Evolutionary conservation across 2,797 vertebrate species (phyloP).

Genomic region (Merluccius polli): DNA sequence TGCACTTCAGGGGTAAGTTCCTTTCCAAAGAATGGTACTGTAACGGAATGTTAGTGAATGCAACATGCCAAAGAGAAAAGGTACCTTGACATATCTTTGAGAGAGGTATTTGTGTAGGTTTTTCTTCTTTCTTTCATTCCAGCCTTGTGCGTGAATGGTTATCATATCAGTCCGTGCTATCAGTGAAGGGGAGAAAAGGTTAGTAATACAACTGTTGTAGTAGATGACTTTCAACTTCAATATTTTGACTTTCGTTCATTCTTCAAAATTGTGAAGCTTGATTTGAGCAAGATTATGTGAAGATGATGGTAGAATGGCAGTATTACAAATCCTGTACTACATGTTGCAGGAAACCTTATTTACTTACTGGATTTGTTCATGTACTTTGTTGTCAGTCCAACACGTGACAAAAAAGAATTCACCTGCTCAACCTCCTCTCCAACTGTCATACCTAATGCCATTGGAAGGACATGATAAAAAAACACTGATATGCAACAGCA

Average conservation of each 20-base stretch:
- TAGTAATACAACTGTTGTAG: background rate
- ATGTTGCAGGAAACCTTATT: background rate
- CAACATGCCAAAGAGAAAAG: background rate
- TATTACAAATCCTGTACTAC: background rate
- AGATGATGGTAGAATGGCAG: no score
- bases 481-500: background rate
- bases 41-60: background rate
- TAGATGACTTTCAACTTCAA: no score
- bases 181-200: background rate
- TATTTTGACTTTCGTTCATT: background rate
- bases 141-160: conserved; percentile 9
- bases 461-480: conserved; percentile 1
- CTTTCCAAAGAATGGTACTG: no score
- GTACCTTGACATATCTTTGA: conserved; percentile 18
- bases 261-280: no score
- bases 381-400: conserved; percentile 19
- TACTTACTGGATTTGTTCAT: conserved; percentile 22
- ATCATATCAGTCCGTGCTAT: conserved; percentile 14
- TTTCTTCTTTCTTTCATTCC: conserved; percentile 14
- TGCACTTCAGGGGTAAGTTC: no score
- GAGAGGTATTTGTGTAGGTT: conserved; percentile 12
- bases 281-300: no score
- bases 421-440: conserved; percentile 21
- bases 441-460: conserved; percentile 4
- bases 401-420: conserved; percentile 4